Evolutionary conservation across 2,797 vertebrate genomes (phyloP), one percentile per base, ranked within the genome.

Genomic region (Numenius phaeopus): DNA sequence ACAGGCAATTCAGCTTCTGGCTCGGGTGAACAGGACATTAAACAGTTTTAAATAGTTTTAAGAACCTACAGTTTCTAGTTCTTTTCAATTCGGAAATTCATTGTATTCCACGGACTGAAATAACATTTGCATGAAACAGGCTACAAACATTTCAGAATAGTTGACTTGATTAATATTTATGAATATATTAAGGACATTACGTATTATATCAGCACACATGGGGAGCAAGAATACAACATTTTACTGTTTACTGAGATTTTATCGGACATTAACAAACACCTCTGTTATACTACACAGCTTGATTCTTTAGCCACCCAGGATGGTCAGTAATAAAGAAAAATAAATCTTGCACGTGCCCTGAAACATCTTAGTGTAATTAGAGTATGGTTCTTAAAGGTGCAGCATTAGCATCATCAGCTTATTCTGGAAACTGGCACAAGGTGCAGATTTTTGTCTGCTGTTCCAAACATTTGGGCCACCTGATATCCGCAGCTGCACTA

Each of bases 151-250:
- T 87, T 88, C 49, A 70, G 22, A 88, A 57, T 11, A 76, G 34
- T 42, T 81, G 46, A 57, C 27, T 39, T 84, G 57, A 59, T 93
- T 86, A 94, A 90, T 92, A 79, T 91, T 88, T 86, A 94, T 85
- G 52, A 96, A 59, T 71, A 71, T 50, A 76, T 72, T 90, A 90
- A 86, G 61, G 76, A 59, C 18, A n/a, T 64, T 83, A 80, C 2
- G 1, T 44, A 72, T 55, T 80, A 67, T n/a, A 62, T 21, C 21
- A 83, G 37, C 34, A 50, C 39, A 71, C 42, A 66, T 4, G 14
- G 1, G 4, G 62, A 75, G 58, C 61, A 93, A 71, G 40, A 87
- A 87, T 13, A 71, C 13, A 76, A 3, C 58, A 83, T 79, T 90
- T 76, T 71, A 65, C 67, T 40, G 42, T 24, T 79, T 62, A 30